Evolutionary conservation across 2,888 invertebrate species (phyloP).

Genomic region (Gonocerus acuteangulatus): DNA sequence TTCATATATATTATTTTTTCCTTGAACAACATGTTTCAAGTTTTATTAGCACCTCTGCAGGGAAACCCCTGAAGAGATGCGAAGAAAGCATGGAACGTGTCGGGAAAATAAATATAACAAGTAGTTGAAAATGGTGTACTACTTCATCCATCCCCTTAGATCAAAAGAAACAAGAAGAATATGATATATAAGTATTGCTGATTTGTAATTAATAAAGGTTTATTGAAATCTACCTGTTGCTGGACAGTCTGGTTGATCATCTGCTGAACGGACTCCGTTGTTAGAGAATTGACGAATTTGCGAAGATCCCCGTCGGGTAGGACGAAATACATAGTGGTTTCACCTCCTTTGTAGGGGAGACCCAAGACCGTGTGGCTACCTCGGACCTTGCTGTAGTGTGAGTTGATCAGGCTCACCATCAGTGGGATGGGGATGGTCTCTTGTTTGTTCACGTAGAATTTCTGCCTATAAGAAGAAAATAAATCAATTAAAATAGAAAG

Average conservation of each 20-base stretch:
- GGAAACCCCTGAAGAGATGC: too few species aligned
- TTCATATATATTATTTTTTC: too few species aligned
- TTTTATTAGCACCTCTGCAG: too few species aligned
- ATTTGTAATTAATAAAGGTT: too few species aligned
- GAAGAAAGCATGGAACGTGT: too few species aligned
- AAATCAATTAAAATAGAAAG: too few species aligned
- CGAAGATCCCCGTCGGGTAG: conserved; percentile 51
- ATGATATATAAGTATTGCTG: too few species aligned
- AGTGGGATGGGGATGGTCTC: conserved; percentile 48
- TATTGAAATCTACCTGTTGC: conserved; percentile 43
- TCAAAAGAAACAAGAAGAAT: too few species aligned
- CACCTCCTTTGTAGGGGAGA: conserved; percentile 62
- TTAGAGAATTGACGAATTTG: conserved; percentile 46
- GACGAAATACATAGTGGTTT: conserved; percentile 55
- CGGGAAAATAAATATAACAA: too few species aligned
- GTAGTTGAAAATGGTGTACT: too few species aligned
- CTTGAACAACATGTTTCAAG: too few species aligned
- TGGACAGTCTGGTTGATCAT: conserved; percentile 43
- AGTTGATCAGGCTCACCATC: conserved; percentile 58
- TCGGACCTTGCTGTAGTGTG: conserved; percentile 50
- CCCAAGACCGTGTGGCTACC: conserved; percentile 57
- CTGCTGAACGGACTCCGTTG: conserved; percentile 45
- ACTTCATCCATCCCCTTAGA: too few species aligned
- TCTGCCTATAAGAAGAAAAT: conserved; percentile 46
- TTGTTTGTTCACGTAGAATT: conserved; percentile 46